Evolutionary conservation across 2,113 vertebrate species (phyloP).

Genomic region (Strix aluco): DNA sequence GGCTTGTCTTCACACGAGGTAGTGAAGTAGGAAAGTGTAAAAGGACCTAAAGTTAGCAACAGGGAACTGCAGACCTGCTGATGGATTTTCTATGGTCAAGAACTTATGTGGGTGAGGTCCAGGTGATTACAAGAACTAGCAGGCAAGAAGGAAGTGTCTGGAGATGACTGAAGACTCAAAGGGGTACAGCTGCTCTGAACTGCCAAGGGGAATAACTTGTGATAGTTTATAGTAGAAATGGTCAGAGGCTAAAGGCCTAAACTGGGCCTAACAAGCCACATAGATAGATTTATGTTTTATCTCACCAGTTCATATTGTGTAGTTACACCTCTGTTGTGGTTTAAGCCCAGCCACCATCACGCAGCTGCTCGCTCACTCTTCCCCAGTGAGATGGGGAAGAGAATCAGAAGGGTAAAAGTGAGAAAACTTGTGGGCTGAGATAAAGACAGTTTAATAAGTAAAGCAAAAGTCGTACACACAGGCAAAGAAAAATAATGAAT

Average conservation of each 20-base stretch:
- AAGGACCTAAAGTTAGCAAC: neutral
- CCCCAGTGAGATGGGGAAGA: too few relatives aligned
- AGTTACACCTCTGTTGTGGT: neutral
- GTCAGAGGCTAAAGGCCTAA: neutral
- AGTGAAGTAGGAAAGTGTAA: neutral
- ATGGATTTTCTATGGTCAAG: neutral
- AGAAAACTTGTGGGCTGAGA: too few relatives aligned
- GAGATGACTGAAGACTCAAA: neutral
- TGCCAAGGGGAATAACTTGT: neutral
- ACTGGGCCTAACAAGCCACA: neutral
- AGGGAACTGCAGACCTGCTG: neutral
- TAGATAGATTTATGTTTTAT: neutral
- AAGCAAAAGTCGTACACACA: too few relatives aligned
- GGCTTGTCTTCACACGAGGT: accelerated
- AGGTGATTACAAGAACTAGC: neutral
- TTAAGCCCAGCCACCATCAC: too few relatives aligned
- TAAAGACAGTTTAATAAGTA: too few relatives aligned
- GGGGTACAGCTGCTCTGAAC: neutral
- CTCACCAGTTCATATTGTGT: neutral
- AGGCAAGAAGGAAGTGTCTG: neutral
- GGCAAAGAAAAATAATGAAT: too few relatives aligned
- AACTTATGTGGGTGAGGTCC: neutral
- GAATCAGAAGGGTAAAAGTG: too few relatives aligned
- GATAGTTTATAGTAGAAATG: neutral
- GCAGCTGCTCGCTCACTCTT: too few relatives aligned